Percentiles rank a stretch among this genome's conserved stretches.
phyloP scores from a whole-genome alignment of 2,888 invertebrate genomes.

The Aleiodes alternator region DNA sequence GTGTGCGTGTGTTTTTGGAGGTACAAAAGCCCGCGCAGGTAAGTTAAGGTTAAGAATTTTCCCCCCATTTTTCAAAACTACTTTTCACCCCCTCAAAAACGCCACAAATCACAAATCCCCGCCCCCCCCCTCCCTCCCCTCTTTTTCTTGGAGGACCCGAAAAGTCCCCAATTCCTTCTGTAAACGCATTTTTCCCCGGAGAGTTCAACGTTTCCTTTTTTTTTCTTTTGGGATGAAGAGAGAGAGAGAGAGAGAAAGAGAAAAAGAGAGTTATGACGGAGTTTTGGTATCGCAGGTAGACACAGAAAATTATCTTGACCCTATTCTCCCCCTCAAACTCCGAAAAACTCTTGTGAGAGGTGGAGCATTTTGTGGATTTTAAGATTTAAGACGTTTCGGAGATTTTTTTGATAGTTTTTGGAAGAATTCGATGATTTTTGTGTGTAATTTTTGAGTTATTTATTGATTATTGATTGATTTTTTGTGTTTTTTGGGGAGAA shows the following conservation, averaged over 20 bases:
- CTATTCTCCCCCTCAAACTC: constrained; percentile 19
- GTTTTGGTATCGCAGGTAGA: constrained; percentile 56
- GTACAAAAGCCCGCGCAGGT: constrained; percentile 43
- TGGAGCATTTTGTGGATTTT: constrained; percentile 21
- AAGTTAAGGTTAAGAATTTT: constrained; percentile 59
- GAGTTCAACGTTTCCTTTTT: constrained; percentile 28
- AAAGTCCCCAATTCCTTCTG: too few relatives aligned
- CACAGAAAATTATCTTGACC: constrained; percentile 43
- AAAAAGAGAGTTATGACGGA: constrained; percentile 47
- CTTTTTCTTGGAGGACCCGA: too few relatives aligned
- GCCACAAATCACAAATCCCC: constrained; percentile 4
- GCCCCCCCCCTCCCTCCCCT: constrained; percentile 25
- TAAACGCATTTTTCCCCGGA: constrained; percentile 27
- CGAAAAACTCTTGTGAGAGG: background rate
- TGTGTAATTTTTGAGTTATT: too few relatives aligned
- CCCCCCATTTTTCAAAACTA: constrained; percentile 39
- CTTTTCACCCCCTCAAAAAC: constrained; percentile 43
- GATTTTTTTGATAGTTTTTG: too few relatives aligned
- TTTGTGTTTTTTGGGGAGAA: too few relatives aligned
- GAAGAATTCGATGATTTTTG: too few relatives aligned
- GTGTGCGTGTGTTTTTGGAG: constrained; percentile 3
- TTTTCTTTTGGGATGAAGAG: constrained; percentile 33
- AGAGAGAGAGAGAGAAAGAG: constrained; percentile 31
- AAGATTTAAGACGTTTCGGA: background rate
- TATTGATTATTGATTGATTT: too few relatives aligned